These are phyloP conservation scores for Melanaphis sacchari DNA, from an alignment of 1,140 invertebrate genomes.

Conservation along the genomic window DNA sequence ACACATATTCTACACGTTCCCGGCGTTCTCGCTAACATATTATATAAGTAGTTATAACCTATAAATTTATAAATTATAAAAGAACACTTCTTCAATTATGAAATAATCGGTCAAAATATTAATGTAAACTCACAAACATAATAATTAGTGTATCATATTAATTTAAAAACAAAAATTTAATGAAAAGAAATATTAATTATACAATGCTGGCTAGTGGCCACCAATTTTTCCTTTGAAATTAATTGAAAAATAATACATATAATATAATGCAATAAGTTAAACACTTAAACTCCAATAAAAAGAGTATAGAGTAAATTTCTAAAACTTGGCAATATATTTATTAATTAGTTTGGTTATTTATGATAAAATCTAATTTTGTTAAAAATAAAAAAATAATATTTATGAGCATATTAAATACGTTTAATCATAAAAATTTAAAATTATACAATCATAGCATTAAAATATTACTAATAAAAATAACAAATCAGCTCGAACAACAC, in stretches of 20 bases:
- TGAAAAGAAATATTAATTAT: background rate
- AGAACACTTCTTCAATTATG: no score
- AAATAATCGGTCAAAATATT: background rate
- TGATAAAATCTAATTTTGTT: background rate
- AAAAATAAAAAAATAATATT: background rate
- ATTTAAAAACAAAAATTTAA: background rate
- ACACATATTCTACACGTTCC: no score
- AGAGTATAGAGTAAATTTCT: background rate
- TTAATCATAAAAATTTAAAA: constrained; percentile 18
- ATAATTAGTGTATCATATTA: background rate
- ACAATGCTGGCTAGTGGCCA: background rate
- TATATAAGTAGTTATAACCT: no score
- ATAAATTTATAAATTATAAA: no score
- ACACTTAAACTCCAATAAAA: background rate
- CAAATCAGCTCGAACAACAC: background rate
- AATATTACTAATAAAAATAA: constrained; percentile 14
- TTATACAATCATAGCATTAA: background rate
- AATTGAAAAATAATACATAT: background rate
- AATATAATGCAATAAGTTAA: background rate
- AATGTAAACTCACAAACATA: background rate
- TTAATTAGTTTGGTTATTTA: background rate
- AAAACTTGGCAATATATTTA: background rate
- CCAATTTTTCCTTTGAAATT: background rate
- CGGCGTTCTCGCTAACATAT: no score
- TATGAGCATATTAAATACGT: background rate